Conservation (phyloP, 2,888 invertebrate genomes). For the Lepetodrilus schrolli region DNA sequence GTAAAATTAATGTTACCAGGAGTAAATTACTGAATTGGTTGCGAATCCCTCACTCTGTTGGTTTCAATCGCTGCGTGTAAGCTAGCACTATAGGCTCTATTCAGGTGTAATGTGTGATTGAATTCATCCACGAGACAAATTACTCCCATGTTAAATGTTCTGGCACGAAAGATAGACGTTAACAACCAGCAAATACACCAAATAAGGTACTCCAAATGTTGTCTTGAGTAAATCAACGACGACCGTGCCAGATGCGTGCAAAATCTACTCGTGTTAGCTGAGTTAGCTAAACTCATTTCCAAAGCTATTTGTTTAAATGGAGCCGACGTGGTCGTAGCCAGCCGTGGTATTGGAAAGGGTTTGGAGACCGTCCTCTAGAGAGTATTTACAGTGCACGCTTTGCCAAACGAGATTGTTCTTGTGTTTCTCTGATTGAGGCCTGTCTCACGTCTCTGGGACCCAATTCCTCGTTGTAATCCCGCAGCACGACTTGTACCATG, state of each 20-base stretch:
- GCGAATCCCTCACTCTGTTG: not conserved
- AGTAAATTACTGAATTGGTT: not conserved
- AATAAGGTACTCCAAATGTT: slow-evolving; percentile 8
- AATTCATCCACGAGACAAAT: not conserved
- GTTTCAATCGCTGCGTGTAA: not conserved
- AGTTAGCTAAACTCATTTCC: slow-evolving; percentile 20
- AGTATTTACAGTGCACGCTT: slow-evolving; percentile 7
- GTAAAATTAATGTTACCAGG: slow-evolving; percentile 11
- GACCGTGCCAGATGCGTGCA: slow-evolving; percentile 6
- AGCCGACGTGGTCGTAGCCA: not conserved
- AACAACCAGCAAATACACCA: slow-evolving; percentile 3
- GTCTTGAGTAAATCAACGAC: not conserved
- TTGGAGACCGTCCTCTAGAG: not conserved
- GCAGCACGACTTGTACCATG: not conserved
- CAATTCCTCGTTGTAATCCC: not conserved
- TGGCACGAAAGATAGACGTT: not conserved
- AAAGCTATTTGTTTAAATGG: slow-evolving; percentile 24
- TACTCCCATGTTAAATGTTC: not conserved
- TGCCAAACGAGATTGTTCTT: not conserved
- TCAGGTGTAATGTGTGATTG: not conserved
- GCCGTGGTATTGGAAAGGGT: not conserved
- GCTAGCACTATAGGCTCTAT: not conserved
- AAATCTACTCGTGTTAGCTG: slow-evolving; percentile 16
- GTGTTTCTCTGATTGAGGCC: not conserved
- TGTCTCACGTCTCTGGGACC: not conserved